Percentiles rank a stretch among this genome's conserved stretches.
These are phyloP conservation scores for Prietella phreatophila DNA, from an alignment of 2,113 vertebrate species.

Conservation along the genomic window DNA sequence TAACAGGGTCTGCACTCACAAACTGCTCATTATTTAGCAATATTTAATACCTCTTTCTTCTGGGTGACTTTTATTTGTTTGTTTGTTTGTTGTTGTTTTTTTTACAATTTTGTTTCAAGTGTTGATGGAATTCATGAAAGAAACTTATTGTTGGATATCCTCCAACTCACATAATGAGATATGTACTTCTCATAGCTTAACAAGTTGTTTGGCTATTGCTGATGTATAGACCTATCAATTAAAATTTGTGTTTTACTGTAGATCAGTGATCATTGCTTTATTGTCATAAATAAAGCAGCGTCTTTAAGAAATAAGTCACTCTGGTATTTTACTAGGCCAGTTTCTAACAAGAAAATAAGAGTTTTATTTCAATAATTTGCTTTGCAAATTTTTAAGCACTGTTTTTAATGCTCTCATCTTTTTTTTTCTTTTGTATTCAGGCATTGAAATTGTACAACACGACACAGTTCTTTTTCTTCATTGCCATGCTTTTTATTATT, in stretches of 20 bases:
- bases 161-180: neutral
- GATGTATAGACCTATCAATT: neutral
- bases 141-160: neutral
- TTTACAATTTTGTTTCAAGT: neutral
- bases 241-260: neutral
- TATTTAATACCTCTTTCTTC: no score
- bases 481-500: neutral
- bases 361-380: neutral
- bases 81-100: neutral
- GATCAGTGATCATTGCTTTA: neutral
- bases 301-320: neutral
- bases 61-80: neutral
- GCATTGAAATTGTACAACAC: neutral
- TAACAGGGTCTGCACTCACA: no score
- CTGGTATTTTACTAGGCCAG: neutral
- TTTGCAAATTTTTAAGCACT: neutral
- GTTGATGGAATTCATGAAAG: neutral
- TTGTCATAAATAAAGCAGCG: neutral
- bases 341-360: constrained; percentile 5
- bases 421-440: neutral
- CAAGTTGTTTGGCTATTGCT: neutral
- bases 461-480: neutral
- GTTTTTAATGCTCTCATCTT: neutral
- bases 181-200: neutral
- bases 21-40: no score